These are phyloP conservation scores for Gymnoscelis rufifasciata DNA, from an alignment of 2,888 invertebrate species.

Conservation along the genomic window DNA sequence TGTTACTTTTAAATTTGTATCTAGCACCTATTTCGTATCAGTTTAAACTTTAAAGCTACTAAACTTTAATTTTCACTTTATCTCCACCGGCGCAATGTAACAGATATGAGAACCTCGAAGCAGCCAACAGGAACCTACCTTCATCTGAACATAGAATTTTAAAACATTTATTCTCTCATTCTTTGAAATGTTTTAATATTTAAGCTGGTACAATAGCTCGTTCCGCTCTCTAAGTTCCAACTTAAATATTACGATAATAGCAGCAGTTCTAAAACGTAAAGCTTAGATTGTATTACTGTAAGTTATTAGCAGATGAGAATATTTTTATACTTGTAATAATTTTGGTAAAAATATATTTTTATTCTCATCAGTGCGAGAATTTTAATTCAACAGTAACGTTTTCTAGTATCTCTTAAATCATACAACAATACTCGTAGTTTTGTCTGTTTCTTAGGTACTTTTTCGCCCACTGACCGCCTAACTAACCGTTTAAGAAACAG, in stretches of 20 bases:
- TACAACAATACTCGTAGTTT: no score
- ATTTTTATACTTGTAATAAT: no score
- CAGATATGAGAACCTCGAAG: neutral
- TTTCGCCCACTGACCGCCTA: no score
- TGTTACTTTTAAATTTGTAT: no score
- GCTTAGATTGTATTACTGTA: neutral
- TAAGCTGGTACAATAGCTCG: neutral
- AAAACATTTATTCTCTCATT: neutral
- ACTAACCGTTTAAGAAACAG: no score
- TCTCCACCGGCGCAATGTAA: neutral
- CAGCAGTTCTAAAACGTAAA: neutral
- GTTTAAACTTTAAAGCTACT: conserved; percentile 1
- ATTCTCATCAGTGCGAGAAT: no score
- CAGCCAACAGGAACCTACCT: neutral
- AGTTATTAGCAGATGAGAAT: no score
- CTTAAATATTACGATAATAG: conserved; percentile 11
- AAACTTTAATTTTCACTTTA: neutral
- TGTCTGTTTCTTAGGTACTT: no score
- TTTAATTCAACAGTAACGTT: no score
- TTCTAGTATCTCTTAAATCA: no score
- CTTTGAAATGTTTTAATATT: conserved; percentile 1
- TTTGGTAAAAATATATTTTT: no score
- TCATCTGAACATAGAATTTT: neutral
- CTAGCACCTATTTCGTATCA: conserved; percentile 1
- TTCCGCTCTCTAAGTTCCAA: neutral